A percentile compares a stretch with the other conserved stretches of the same genome.
phyloP scores from a whole-genome alignment of 2,797 vertebrate genomes.

The Chelonia mydas region DNA sequence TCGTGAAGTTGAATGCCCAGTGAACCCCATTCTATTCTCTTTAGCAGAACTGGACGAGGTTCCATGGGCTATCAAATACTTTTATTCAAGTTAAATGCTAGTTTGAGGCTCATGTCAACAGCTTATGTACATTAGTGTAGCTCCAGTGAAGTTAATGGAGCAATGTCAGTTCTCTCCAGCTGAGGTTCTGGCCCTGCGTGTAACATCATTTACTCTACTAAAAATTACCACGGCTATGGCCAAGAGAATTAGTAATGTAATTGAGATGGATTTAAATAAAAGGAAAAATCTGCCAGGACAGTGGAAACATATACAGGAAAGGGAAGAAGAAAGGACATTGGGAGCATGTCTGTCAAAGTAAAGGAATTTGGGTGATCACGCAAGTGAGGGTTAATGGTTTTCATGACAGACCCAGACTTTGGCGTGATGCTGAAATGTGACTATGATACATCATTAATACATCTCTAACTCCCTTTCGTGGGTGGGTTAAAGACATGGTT shows the following conservation, averaged over 20 bases:
- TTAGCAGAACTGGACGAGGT: not conserved
- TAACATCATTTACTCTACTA: not conserved
- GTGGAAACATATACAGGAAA: not conserved
- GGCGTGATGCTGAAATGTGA: not conserved
- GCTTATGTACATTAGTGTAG: not conserved
- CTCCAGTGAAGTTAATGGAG: not conserved
- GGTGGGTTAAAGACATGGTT: not conserved
- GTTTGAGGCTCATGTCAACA: not conserved
- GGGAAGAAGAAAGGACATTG: not conserved
- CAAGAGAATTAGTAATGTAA: not conserved
- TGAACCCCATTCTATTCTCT: not conserved
- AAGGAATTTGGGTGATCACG: not conserved
- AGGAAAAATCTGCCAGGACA: not conserved
- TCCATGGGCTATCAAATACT: not conserved
- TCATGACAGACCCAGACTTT: not conserved
- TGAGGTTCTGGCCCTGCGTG: not conserved
- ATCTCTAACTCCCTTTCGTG: not conserved
- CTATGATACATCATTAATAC: not conserved
- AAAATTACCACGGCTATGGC: not conserved
- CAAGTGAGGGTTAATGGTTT: not conserved
- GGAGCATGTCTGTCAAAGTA: not conserved
- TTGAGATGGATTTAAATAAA: not conserved
- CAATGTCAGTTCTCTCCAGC: not conserved
- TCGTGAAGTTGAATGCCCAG: not conserved
- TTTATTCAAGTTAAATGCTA: not conserved